These are phyloP conservation scores for Holothuria glaberrima DNA, from an alignment of 35 echinoderm and acorn worm genomes.

Conservation along the genomic window DNA sequence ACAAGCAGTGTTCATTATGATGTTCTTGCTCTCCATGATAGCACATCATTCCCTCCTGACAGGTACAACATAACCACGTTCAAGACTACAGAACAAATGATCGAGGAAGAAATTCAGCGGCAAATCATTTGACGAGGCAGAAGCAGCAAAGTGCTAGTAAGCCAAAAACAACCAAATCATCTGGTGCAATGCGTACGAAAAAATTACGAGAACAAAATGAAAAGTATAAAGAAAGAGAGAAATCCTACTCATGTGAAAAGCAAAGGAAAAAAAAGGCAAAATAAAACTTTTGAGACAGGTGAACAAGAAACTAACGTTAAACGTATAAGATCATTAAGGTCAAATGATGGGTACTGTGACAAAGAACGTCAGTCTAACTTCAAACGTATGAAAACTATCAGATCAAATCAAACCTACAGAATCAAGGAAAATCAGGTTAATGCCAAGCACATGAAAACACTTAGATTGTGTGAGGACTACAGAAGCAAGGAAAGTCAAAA, in stretches of 20 bases:
- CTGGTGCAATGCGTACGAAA: not conserved
- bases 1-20: conserved; percentile 31
- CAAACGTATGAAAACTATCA: conserved; percentile 17
- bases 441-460: not conserved
- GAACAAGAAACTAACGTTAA: too few relatives aligned
- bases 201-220: not conserved
- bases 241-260: not conserved
- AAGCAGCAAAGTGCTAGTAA: not conserved
- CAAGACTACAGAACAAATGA: not conserved
- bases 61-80: not conserved
- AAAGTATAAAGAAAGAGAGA: not conserved
- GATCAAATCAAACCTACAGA: not conserved
- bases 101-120: not conserved
- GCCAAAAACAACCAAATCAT: not conserved
- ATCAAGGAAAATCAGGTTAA: conserved; percentile 15
- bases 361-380: too few relatives aligned
- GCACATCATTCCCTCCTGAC: not conserved
- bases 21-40: not conserved
- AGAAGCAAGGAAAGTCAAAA: conserved; percentile 12
- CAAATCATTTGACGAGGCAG: conserved; percentile 14
- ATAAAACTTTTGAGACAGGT: too few relatives aligned
- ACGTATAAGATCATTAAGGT: too few relatives aligned
- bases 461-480: not conserved
- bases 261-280: too few relatives aligned
- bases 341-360: too few relatives aligned